Conservation (phyloP, 1,140 invertebrate species). For the Leptinotarsa defecta region DNA sequence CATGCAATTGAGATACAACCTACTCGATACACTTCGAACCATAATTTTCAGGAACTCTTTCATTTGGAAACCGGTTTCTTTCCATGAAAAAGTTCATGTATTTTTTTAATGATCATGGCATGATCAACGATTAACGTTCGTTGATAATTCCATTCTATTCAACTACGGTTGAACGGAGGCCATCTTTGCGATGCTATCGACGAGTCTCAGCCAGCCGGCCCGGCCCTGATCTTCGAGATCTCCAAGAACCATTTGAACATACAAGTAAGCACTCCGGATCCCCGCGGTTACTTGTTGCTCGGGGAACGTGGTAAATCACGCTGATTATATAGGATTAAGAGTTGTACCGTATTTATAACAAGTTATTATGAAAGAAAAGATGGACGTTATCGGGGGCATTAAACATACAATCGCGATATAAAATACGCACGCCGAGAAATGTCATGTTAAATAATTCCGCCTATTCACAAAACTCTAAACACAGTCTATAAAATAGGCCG, state of each 20-base stretch:
- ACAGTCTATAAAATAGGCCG: not conserved
- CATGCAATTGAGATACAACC: too few relatives aligned
- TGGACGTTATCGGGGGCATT: conserved; percentile 32
- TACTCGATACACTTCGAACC: too few relatives aligned
- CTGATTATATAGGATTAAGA: conserved; percentile 41
- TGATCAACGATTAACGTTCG: too few relatives aligned
- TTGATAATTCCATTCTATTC: too few relatives aligned
- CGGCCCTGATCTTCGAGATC: conserved; percentile 10
- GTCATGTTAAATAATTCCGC: conserved; percentile 36
- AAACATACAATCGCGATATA: conserved; percentile 21
- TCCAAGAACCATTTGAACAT: not conserved
- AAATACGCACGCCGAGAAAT: conserved; percentile 26
- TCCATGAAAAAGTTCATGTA: too few relatives aligned
- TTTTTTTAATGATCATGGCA: too few relatives aligned
- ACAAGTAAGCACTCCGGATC: conserved; percentile 14
- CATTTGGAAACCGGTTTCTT: too few relatives aligned
- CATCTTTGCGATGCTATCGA: not conserved
- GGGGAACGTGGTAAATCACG: conserved; percentile 41
- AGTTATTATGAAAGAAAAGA: conserved; percentile 35
- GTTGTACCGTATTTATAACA: conserved; percentile 41
- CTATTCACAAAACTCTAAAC: conserved; percentile 31
- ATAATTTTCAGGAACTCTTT: too few relatives aligned
- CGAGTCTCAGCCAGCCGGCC: not conserved
- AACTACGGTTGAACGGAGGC: not conserved
- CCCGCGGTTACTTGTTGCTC: conserved; percentile 41